phyloP scores from a whole-genome alignment of 1,140 invertebrate genomes.

The Aradophagus sp. region DNA sequence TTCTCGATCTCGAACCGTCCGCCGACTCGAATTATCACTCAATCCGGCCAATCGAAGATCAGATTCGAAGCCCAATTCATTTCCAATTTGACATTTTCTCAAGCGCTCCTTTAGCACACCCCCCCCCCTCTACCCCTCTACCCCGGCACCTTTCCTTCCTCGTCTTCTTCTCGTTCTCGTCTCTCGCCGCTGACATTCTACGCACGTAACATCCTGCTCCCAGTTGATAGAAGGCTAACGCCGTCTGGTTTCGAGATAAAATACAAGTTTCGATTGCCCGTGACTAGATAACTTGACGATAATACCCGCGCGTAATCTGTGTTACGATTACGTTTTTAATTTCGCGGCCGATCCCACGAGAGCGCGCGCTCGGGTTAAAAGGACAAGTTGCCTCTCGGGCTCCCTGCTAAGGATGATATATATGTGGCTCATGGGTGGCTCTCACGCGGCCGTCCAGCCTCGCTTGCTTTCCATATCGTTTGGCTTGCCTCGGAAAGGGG shows the following conservation, averaged over 20 bases:
- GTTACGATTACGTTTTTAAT: constrained; percentile 5
- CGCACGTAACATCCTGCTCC: constrained; percentile 28
- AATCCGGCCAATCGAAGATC: constrained; percentile 64
- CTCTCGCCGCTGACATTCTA: no score
- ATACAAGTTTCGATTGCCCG: constrained; percentile 19
- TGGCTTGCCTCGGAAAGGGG: no score
- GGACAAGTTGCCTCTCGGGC: no score
- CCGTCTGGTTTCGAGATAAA: constrained; percentile 18
- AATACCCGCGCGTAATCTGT: constrained; percentile 10
- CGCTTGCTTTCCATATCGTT: no score
- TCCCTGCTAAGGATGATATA: no score
- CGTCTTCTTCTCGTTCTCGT: constrained; percentile 3
- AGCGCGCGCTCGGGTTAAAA: no score
- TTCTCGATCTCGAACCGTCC: constrained; percentile 65
- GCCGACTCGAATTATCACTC: constrained; percentile 53
- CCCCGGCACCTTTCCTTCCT: constrained; percentile 1
- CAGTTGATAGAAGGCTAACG: constrained; percentile 12
- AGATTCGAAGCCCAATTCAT: constrained; percentile 56
- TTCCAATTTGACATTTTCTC: constrained; percentile 55
- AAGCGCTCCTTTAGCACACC: constrained; percentile 25
- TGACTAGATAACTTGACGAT: constrained; percentile 19
- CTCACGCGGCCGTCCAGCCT: no score
- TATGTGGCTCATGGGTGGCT: no score
- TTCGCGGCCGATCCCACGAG: no score
- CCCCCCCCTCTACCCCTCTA: constrained; percentile 16